Evolutionary conservation across 2,797 vertebrate genomes (phyloP), one percentile per base, ranked within the genome.

Genomic region (Hafferia zeledoni): DNA sequence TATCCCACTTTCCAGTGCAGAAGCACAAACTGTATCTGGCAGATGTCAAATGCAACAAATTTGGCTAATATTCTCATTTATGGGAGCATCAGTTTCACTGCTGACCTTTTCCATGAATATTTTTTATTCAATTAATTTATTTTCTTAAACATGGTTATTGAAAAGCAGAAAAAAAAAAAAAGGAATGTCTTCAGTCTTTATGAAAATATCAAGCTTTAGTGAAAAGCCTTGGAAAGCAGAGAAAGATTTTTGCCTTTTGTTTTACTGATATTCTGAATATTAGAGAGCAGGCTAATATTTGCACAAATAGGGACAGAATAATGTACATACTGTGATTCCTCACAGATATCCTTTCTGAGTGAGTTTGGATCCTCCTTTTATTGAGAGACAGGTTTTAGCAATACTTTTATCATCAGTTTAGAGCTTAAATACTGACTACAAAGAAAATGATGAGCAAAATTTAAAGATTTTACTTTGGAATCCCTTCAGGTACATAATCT

Each of bases 311-410:
- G 31, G 55, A 37, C 5, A 65, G 52, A 56, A 88, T 30, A 64
- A 1, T 2, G 16, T 23, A 31, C 0, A 1, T 43, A 19, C 17
- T 43, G 15, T 5, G 4, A 33, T 90, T 81, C 12, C 27, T 87
- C 16, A 49, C 3, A 5, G 17, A 71, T 35, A 7, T 30, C 15
- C 7, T 59, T 67, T 63, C 44, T 43, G 37, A 56, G 33, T 64
- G 43, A 68, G n/a, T 68, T 53, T 64, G 15, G 10, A 74, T 70
- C 67, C 41, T 85, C 41, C 17, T n/a, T 46, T 55, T 71, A 49
- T 2, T 52, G 31, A 71, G 28, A 63, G 56, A 63, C 11, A 77
- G 12, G 6, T 18, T 81, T 92, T 43, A 77, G 22, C 39, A 83
- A 16, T 7, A 47, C 1, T 11, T 65, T 80, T 67, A 24, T 78